A percentile compares a stretch with the other conserved stretches of the same genome.
These are phyloP conservation scores for Microctenopoma stevenorrisi DNA, from an alignment of 2,797 vertebrate genomes.

Conservation along the genomic window DNA sequence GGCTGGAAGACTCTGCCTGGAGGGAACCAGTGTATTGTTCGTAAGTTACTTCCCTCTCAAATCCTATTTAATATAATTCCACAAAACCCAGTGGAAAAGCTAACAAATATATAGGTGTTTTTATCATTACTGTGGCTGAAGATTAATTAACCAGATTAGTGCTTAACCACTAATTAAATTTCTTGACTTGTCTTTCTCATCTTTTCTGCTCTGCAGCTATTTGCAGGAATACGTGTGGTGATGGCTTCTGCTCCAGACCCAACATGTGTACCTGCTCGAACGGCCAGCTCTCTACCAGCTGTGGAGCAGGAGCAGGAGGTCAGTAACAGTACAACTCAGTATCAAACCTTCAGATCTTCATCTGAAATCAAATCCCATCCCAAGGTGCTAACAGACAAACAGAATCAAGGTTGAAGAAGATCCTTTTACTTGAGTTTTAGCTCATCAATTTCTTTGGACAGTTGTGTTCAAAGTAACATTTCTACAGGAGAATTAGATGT, in stretches of 20 bases:
- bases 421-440: not conserved
- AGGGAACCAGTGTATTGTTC: conserved; percentile 99
- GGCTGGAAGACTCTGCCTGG: conserved; percentile 98
- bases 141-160: not conserved
- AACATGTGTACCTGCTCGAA: conserved; percentile 95
- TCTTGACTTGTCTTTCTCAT: not conserved
- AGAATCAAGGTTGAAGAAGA: not conserved
- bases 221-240: conserved; percentile 91
- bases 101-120: conserved; percentile 13
- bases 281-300: conserved; percentile 93
- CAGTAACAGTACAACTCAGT: conserved; percentile 50
- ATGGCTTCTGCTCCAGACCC: conserved; percentile 94
- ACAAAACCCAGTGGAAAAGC: conserved; percentile 4
- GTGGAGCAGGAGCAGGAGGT: conserved; percentile 86
- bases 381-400: not conserved
- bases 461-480: not conserved
- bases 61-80: conserved; percentile 16
- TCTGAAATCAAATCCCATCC: not conserved
- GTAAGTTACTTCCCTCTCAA: conserved; percentile 86
- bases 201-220: conserved; percentile 81
- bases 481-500: not conserved
- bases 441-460: not conserved
- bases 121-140: not conserved
- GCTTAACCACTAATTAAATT: no score
- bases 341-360: not conserved